Evolutionary conservation across 2,888 invertebrate genomes (phyloP).

Genomic region (Melitaea athalia): DNA sequence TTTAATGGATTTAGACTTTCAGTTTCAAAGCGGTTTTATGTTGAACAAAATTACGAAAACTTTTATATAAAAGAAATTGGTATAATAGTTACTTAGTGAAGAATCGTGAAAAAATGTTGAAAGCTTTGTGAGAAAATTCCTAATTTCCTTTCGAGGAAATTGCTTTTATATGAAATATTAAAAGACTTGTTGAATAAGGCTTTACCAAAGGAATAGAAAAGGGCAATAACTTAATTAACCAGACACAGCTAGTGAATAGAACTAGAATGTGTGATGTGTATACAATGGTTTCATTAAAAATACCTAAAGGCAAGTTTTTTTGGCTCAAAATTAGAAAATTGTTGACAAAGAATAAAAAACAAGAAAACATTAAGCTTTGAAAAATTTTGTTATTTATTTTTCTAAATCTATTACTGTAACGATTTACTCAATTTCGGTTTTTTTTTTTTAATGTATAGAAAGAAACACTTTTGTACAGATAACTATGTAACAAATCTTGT

Average conservation of each 20-base stretch:
- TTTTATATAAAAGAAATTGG: slow-evolving; percentile 28
- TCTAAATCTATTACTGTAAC: no score
- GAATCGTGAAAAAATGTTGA: slow-evolving; percentile 25
- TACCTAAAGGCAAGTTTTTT: neutral
- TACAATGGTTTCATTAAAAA: neutral
- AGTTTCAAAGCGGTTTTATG: neutral
- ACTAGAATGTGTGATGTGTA: neutral
- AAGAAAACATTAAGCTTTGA: no score
- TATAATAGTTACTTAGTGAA: slow-evolving; percentile 34
- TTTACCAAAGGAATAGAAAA: slow-evolving; percentile 29
- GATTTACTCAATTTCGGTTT: no score
- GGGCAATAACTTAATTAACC: slow-evolving; percentile 33
- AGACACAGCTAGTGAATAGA: neutral
- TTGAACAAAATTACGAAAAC: slow-evolving; percentile 11
- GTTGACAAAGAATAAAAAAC: no score
- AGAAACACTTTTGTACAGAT: no score
- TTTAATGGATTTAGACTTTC: slow-evolving; percentile 4
- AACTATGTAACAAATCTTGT: no score
- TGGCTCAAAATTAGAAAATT: no score
- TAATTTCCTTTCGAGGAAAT: slow-evolving; percentile 73
- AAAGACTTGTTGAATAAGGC: slow-evolving; percentile 36
- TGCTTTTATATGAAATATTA: slow-evolving; percentile 44
- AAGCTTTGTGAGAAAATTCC: slow-evolving; percentile 40
- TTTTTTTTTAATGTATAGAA: no score
- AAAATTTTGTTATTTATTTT: no score